Evolutionary conservation across 2,888 invertebrate species (phyloP).

Genomic region (Harmothoe impar): DNA sequence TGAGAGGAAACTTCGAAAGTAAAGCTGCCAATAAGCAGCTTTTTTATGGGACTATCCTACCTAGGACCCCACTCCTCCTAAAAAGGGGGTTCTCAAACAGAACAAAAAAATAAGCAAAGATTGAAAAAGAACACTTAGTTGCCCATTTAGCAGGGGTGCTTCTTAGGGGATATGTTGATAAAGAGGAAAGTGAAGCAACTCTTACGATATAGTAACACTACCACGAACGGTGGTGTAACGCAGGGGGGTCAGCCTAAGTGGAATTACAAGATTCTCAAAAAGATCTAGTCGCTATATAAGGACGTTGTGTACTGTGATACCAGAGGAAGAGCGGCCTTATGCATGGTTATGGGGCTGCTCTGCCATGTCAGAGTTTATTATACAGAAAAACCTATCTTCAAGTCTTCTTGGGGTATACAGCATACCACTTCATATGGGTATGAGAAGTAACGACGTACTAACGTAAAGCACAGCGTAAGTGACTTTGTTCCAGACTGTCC

Average conservation of each 20-base stretch:
- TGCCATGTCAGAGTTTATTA: not conserved
- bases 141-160: not conserved
- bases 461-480: conserved; percentile 33
- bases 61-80: not conserved
- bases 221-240: not conserved
- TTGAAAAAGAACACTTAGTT: conserved; percentile 7
- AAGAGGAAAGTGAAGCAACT: not conserved
- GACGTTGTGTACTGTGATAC: conserved; percentile 58
- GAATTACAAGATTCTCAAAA: conserved; percentile 30
- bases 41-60: no score
- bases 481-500: conserved; percentile 40
- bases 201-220: conserved; percentile 5
- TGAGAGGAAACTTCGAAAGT: not conserved
- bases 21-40: not conserved
- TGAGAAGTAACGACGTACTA: conserved; percentile 36
- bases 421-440: conserved; percentile 56
- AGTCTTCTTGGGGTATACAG: conserved; percentile 60
- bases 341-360: not conserved
- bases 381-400: conserved; percentile 38
- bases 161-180: conserved; percentile 1
- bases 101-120: conserved; percentile 5
- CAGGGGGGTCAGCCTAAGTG: conserved; percentile 4
- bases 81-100: not conserved
- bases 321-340: conserved; percentile 11
- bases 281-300: conserved; percentile 57